Evolutionary conservation across 2,797 vertebrate genomes (phyloP).

Genomic region (Potorous gilbertii): DNA sequence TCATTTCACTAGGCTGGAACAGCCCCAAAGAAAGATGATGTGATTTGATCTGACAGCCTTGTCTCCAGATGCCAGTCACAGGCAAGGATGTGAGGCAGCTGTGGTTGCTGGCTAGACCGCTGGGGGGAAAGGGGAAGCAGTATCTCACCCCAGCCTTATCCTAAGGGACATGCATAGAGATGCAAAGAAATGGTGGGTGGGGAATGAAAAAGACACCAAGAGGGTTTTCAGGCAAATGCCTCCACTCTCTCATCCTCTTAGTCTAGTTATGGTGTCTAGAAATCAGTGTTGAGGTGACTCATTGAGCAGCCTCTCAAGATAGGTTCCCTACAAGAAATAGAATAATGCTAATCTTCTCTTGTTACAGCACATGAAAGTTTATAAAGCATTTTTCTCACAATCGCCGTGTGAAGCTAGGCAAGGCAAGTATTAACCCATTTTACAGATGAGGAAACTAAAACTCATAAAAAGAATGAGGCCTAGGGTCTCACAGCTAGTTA

Average conservation of each 20-base stretch:
- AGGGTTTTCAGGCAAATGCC: not conserved
- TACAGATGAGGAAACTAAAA: not conserved
- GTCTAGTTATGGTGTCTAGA: not conserved
- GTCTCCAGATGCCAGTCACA: constrained; percentile 21
- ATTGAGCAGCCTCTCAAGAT: fast-evolving
- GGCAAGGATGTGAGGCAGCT: not conserved
- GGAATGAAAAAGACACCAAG: not conserved
- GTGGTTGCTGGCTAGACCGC: not conserved
- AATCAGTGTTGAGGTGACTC: fast-evolving
- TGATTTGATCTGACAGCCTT: constrained; percentile 71
- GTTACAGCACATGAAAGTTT: not conserved
- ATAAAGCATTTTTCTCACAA: not conserved
- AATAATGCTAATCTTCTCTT: not conserved
- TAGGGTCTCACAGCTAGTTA: not conserved
- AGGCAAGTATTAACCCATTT: not conserved
- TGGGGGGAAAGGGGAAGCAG: not conserved
- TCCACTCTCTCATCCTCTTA: not conserved
- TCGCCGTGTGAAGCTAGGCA: not conserved
- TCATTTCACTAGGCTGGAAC: constrained; percentile 59
- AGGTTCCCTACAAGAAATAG: not conserved
- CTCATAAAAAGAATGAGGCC: not conserved
- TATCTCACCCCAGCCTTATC: not conserved
- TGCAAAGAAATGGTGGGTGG: not conserved
- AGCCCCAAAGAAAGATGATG: constrained; percentile 53
- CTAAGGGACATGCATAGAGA: not conserved